phyloP scores from a whole-genome alignment of 2,797 vertebrate genomes.

The Lepus oiostolus region DNA sequence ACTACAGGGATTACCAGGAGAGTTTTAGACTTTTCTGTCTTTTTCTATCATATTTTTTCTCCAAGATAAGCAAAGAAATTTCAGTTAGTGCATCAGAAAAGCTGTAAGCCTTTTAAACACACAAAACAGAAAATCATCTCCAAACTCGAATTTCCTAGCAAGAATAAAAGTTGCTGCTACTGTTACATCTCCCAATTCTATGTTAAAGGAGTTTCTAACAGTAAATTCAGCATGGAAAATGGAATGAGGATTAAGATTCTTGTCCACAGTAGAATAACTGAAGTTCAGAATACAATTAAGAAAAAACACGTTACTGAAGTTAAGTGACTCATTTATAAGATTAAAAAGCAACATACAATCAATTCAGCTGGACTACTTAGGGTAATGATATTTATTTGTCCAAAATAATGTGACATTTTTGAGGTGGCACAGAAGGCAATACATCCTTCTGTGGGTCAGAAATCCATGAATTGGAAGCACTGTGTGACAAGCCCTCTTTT shows the following conservation, averaged over 20 bases:
- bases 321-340: constrained; percentile 57
- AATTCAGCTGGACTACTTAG: not conserved
- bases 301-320: not conserved
- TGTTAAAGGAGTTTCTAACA: constrained; percentile 22
- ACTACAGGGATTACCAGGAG: not conserved
- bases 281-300: not conserved
- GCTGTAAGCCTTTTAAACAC: not conserved
- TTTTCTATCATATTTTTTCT: constrained; percentile 36
- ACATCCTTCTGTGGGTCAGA: constrained; percentile 57
- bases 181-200: not conserved
- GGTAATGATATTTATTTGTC: constrained; percentile 31
- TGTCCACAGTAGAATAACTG: not conserved
- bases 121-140: not conserved
- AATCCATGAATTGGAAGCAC: constrained; percentile 14
- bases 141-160: not conserved
- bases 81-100: not conserved
- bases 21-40: not conserved
- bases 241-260: not conserved
- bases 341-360: not conserved
- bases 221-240: constrained; percentile 4
- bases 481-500: not conserved
- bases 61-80: not conserved
- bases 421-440: not conserved
- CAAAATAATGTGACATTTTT: not conserved
- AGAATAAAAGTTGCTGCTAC: not conserved